Base-by-base conservation (phyloP, 2,888 invertebrate species). In the Bhutanitis thaidina region DNA sequence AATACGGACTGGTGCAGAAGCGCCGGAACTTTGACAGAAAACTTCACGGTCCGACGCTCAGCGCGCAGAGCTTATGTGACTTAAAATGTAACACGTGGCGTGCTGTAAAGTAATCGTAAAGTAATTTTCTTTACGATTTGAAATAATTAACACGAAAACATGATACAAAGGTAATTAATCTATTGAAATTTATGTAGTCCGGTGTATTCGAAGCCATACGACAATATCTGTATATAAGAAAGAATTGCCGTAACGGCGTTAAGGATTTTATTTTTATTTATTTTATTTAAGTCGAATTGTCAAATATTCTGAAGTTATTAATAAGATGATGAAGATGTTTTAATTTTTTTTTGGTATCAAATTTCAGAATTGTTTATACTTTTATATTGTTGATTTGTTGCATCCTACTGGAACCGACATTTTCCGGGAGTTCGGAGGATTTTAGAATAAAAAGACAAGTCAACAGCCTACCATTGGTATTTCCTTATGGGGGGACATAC, bases 401-500 rank as follows among this genome's bases (percentile, higher is more conserved):
- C 9, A 10, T 25, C 9, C 29, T 34, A 1, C 1, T 43, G 14
- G 13, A 30, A 15, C 7, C 37, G 7, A 14, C 27, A 32, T 16
- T 14, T 37, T 43, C 27, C 9, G 43, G 32, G n/a, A 41, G 7
- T 20, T 36, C 25, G 9, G 41, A 73, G 25, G 67, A 69, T 7
- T 54, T 64, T 0, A 70, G 77, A 51, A 58, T 62, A 0, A 84
- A 76, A 54, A 62, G 88, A 13, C 88, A 88, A 57, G 59, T 88
- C 5, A 85, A 90, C 57, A 63, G 75, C 7, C 58, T 91, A 3
- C 91, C 91, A 0, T 60, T 92, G 7, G 80, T 91, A 0, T 91
- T 84, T 60, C 91, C 92, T 0, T 89, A 84, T 57, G 91, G 91
- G 48, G 91, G 78, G 5, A 90, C 80, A 29, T 86, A 88, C 49